phyloP scores from a whole-genome alignment of 1,140 invertebrate genomes.

The Antheraea mylitta region DNA sequence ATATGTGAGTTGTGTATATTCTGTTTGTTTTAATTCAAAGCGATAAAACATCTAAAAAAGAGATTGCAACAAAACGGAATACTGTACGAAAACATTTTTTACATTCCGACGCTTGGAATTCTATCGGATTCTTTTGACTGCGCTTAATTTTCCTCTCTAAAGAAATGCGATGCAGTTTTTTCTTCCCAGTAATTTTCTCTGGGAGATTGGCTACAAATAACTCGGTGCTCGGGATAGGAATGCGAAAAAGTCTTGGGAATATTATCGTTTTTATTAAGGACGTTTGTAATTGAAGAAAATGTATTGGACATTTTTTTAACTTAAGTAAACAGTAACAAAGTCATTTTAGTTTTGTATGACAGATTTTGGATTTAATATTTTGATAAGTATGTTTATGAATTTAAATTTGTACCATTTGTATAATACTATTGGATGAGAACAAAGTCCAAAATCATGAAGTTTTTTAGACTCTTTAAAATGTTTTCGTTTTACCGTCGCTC shows the following conservation, averaged over 20 bases:
- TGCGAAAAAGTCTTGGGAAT: neutral
- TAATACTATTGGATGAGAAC: too few relatives aligned
- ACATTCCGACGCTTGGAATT: neutral
- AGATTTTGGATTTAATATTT: too few relatives aligned
- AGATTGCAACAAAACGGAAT: neutral
- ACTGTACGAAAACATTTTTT: neutral
- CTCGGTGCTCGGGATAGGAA: neutral
- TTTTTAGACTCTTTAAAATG: too few relatives aligned
- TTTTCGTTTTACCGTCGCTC: too few relatives aligned
- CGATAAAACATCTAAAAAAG: neutral
- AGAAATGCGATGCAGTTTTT: neutral
- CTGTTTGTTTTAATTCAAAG: too few relatives aligned
- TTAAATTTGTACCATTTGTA: too few relatives aligned
- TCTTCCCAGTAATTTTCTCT: neutral
- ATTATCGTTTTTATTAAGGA: neutral
- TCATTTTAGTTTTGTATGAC: too few relatives aligned
- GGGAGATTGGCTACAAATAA: neutral
- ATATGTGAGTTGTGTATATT: too few relatives aligned
- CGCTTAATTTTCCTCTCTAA: neutral
- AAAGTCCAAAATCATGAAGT: too few relatives aligned
- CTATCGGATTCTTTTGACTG: neutral
- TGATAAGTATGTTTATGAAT: too few relatives aligned
- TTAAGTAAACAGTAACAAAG: too few relatives aligned
- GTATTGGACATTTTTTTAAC: too few relatives aligned
- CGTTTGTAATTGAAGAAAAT: neutral